Percentiles rank a stretch among this genome's conserved stretches.
Evolutionary conservation across 2,113 vertebrate species (phyloP).

Genomic region (Rhipidura dahli): DNA sequence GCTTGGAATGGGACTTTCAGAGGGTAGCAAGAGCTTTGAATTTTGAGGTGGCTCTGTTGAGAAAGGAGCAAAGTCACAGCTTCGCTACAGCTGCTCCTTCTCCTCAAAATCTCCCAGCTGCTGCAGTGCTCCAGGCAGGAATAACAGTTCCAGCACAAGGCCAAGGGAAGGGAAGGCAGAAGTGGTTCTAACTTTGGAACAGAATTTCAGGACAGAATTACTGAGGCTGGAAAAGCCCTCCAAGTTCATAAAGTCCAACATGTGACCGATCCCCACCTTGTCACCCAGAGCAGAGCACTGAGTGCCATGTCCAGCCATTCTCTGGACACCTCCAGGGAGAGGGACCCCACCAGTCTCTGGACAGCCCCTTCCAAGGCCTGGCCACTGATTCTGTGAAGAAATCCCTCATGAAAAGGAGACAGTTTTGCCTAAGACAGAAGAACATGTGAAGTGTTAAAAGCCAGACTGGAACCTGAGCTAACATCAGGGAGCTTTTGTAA

Average conservation of each 20-base stretch:
- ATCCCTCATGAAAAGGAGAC: background rate
- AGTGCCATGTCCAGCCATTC: background rate
- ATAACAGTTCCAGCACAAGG: accelerated
- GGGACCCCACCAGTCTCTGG: background rate
- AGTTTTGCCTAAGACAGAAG: background rate
- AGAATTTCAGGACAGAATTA: background rate
- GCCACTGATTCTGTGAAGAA: background rate
- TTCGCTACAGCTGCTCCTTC: background rate
- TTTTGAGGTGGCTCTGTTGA: background rate
- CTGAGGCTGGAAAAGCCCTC: background rate
- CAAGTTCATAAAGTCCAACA: accelerated
- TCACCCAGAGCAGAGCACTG: background rate
- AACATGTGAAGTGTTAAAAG: accelerated
- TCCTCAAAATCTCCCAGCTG: background rate
- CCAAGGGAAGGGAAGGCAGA: background rate
- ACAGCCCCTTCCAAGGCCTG: background rate
- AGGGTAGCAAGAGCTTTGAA: background rate
- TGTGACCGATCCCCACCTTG: accelerated
- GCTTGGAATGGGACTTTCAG: accelerated
- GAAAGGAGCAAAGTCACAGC: background rate
- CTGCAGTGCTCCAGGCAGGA: background rate
- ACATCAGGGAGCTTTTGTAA: background rate
- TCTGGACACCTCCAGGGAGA: background rate
- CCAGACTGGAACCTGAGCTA: background rate
- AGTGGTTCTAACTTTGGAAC: background rate